Conservation (phyloP, 2,113 vertebrate genomes). For the Scalopus aquaticus region DNA sequence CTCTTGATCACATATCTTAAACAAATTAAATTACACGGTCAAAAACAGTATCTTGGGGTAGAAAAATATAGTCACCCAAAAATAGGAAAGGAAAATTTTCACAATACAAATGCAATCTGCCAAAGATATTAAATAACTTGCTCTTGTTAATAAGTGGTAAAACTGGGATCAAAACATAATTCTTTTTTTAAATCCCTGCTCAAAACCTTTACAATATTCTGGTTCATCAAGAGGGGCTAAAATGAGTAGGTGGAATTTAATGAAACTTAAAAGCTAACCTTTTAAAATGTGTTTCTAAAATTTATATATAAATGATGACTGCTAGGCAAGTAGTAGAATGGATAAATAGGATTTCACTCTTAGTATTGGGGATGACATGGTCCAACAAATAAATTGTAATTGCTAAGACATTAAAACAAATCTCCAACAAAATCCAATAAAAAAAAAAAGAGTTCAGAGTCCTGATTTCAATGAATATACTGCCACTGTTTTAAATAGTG, state of each 20-base stretch:
- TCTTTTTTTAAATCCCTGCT: not conserved
- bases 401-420: not conserved
- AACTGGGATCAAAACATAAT: not conserved
- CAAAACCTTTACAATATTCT: not conserved
- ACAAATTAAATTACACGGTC: not conserved
- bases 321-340: not conserved
- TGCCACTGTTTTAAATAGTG: not conserved
- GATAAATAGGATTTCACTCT: not conserved
- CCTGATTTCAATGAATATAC: not conserved
- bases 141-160: not conserved
- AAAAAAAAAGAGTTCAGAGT: not conserved
- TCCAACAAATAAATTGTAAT: not conserved
- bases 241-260: not conserved
- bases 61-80: not conserved
- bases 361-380: not conserved
- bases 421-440: not conserved
- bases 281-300: constrained; percentile 15
- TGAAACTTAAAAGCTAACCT: not conserved
- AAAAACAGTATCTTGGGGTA: not conserved
- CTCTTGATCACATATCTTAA: not conserved
- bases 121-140: not conserved
- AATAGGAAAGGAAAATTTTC: not conserved
- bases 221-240: not conserved
- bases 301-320: not conserved
- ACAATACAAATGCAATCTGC: not conserved